phyloP scores from a whole-genome alignment of 2,797 vertebrate genomes.

The Chaetodon trifasciatus region DNA sequence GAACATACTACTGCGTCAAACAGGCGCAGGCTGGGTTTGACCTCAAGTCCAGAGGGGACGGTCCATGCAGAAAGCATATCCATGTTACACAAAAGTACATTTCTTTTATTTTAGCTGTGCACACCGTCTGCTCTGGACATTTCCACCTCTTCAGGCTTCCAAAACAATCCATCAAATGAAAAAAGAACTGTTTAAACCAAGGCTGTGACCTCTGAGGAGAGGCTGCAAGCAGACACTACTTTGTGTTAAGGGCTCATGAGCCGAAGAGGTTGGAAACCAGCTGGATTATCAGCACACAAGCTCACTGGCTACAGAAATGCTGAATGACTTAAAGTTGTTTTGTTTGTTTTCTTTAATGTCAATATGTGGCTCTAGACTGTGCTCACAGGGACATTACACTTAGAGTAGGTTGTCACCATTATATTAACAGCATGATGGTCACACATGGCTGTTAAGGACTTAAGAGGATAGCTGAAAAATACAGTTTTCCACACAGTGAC shows the following conservation, averaged over 20 bases:
- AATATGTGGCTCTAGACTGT: not conserved
- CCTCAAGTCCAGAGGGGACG: not conserved
- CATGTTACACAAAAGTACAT: not conserved
- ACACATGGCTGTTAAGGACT: not conserved
- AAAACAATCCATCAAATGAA: not conserved
- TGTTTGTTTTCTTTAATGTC: not conserved
- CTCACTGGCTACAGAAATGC: no score
- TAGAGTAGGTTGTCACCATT: not conserved
- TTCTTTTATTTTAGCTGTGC: not conserved
- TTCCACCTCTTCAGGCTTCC: not conserved
- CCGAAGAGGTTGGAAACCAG: not conserved
- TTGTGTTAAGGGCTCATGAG: not conserved
- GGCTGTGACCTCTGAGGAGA: not conserved
- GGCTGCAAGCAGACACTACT: not conserved
- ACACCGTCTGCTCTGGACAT: not conserved
- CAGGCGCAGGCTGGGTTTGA: not conserved
- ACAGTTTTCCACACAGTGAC: not conserved
- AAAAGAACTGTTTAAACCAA: not conserved
- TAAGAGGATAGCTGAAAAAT: not conserved
- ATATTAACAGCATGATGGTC: not conserved
- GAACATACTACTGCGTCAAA: not conserved
- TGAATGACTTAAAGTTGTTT: not conserved
- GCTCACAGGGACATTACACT: not conserved
- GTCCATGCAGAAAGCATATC: not conserved
- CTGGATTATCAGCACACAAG: not conserved